phyloP scores from a whole-genome alignment of 2,797 vertebrate genomes.

The Malurus splendens region DNA sequence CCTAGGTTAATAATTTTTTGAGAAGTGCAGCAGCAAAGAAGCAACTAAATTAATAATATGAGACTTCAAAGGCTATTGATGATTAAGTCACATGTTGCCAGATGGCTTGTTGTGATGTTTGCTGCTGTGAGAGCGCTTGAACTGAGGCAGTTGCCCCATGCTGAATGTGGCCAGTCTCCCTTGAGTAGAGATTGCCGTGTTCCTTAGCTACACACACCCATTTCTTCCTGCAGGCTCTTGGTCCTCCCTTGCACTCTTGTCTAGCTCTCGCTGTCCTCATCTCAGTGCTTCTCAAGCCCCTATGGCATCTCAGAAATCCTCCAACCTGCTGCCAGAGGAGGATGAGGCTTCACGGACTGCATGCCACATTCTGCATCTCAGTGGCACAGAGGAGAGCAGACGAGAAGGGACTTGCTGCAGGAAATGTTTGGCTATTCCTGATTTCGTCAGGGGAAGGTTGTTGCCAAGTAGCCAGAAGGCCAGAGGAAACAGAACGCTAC shows the following conservation, averaged over 20 bases:
- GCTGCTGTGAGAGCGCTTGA: background rate
- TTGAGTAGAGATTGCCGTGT: background rate
- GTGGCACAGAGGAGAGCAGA: background rate
- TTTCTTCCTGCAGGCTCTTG: background rate
- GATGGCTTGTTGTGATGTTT: background rate
- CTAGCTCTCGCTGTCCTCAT: accelerated
- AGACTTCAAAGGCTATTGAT: background rate
- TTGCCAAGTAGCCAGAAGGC: background rate
- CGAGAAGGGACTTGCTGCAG: background rate
- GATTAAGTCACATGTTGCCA: background rate
- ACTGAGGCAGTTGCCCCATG: background rate
- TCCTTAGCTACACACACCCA: accelerated
- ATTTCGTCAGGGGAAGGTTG: accelerated
- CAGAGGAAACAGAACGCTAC: background rate
- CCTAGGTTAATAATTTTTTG: background rate
- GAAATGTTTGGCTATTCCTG: background rate
- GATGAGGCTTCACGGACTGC: background rate
- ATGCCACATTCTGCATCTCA: accelerated
- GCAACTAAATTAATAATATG: background rate
- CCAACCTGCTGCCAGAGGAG: background rate
- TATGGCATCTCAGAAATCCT: background rate
- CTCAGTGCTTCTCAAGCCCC: background rate
- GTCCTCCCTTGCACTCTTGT: background rate
- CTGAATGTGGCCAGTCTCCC: background rate
- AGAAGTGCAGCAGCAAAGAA: background rate